Evolutionary conservation across 2,113 vertebrate species (phyloP).

Genomic region (Collichthys lucidus): DNA sequence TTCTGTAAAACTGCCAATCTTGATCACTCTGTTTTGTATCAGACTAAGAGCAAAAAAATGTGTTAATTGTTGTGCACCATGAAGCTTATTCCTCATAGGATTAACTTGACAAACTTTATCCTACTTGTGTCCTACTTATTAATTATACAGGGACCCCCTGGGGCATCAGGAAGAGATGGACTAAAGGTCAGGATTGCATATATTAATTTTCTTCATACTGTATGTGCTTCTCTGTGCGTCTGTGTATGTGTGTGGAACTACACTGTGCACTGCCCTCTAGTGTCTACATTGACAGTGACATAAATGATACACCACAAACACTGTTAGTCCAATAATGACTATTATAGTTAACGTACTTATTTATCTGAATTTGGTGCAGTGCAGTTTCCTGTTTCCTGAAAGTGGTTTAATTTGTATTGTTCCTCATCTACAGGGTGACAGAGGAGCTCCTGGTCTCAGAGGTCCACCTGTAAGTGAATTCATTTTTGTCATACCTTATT

Average conservation of each 20-base stretch:
- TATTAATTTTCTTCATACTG: constrained; percentile 5
- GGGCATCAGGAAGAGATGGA: constrained; percentile 83
- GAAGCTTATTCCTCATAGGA: neutral
- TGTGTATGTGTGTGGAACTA: constrained; percentile 1
- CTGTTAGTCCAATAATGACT: neutral
- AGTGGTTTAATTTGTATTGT: neutral
- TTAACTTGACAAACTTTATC: neutral
- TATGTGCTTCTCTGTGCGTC: neutral
- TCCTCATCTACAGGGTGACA: constrained; percentile 76
- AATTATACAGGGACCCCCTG: constrained; percentile 79
- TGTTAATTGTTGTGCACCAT: neutral
- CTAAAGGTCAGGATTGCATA: constrained; percentile 77
- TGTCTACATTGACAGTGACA: neutral
- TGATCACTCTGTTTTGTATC: neutral
- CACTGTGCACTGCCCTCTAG: constrained; percentile 1
- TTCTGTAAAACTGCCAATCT: neutral
- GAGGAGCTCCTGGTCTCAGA: constrained; percentile 80
- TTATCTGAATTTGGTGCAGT: neutral
- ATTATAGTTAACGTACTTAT: neutral
- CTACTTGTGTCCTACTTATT: neutral
- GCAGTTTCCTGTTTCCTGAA: neutral
- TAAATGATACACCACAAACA: neutral
- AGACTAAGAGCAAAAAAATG: neutral
- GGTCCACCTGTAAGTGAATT: constrained; percentile 82
- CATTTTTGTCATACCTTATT: neutral